phyloP scores from a whole-genome alignment of 1,140 invertebrate genomes.

The Aphelinus atriplicis region DNA sequence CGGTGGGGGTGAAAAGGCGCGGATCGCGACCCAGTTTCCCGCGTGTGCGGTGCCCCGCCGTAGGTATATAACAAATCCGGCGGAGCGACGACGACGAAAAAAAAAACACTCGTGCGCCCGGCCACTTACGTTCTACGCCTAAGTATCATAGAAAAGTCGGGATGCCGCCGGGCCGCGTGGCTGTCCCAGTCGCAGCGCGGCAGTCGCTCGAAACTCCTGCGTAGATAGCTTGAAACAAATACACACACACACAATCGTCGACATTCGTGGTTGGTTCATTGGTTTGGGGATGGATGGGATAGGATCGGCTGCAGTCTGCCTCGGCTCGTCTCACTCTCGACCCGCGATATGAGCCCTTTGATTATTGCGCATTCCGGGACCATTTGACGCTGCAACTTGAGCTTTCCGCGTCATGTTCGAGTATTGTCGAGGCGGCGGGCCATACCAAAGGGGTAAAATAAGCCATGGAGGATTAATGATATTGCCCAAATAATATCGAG shows the following conservation, averaged over 20 bases:
- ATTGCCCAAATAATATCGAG: no score
- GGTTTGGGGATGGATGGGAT: no score
- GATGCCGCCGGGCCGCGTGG: constrained; percentile 55
- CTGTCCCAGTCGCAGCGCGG: constrained; percentile 55
- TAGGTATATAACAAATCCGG: background rate
- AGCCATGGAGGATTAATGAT: no score
- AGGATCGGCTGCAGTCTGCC: no score
- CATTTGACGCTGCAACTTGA: background rate
- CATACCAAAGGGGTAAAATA: no score
- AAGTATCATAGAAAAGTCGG: constrained; percentile 62
- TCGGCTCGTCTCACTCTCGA: no score
- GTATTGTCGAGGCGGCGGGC: no score
- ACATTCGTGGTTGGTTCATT: no score
- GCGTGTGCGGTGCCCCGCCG: no score
- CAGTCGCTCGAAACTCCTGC: constrained; percentile 50
- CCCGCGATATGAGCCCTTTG: no score
- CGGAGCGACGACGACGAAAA: background rate
- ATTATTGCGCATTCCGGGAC: background rate
- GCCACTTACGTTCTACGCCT: constrained; percentile 61
- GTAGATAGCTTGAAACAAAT: constrained; percentile 38
- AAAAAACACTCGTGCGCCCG: constrained; percentile 8
- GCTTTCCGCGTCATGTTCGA: background rate
- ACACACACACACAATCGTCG: background rate
- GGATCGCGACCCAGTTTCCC: no score
- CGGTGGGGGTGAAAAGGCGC: no score